phyloP scores from a whole-genome alignment of 1,140 invertebrate species.

The Trinorchestia longiramus region DNA sequence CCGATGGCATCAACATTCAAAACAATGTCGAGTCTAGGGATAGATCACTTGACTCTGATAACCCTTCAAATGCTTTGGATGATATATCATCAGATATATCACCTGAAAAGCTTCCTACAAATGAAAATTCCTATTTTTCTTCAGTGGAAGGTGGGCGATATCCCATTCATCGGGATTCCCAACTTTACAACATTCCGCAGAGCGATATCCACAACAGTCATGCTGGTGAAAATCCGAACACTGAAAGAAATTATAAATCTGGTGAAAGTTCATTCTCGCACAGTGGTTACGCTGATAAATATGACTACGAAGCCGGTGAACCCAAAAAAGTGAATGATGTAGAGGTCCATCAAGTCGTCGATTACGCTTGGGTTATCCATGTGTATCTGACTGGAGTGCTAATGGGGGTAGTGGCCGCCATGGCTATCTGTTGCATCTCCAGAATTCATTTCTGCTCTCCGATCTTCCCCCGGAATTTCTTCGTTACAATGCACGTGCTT shows the following conservation, averaged over 20 bases:
- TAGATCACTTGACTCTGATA: not conserved
- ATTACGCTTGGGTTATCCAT: constrained; percentile 88
- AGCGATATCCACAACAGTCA: not conserved
- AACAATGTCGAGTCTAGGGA: not conserved
- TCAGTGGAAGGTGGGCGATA: not conserved
- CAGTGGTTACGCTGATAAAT: constrained; percentile 18
- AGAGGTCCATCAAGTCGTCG: constrained; percentile 69
- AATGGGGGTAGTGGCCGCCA: constrained; percentile 84
- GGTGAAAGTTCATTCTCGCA: constrained; percentile 20
- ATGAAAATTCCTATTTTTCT: not conserved
- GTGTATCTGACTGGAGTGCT: constrained; percentile 86
- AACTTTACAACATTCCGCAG: constrained; percentile 39
- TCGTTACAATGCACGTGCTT: constrained; percentile 84
- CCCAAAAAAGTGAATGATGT: constrained; percentile 47
- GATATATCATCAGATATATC: constrained; percentile 48
- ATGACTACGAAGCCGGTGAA: not conserved
- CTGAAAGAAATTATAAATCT: constrained; percentile 40
- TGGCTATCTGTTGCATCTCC: constrained; percentile 75
- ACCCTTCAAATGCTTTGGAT: not conserved
- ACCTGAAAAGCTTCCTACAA: constrained; percentile 9
- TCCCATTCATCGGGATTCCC: not conserved
- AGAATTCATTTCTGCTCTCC: constrained; percentile 59
- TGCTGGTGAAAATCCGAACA: constrained; percentile 9
- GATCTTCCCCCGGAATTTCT: constrained; percentile 74
- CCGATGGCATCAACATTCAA: constrained; percentile 38